A percentile compares a stretch with the other conserved stretches of the same genome.
Evolutionary conservation across 2,797 vertebrate species (phyloP).

Genomic region (Sebastes baramenuke): DNA sequence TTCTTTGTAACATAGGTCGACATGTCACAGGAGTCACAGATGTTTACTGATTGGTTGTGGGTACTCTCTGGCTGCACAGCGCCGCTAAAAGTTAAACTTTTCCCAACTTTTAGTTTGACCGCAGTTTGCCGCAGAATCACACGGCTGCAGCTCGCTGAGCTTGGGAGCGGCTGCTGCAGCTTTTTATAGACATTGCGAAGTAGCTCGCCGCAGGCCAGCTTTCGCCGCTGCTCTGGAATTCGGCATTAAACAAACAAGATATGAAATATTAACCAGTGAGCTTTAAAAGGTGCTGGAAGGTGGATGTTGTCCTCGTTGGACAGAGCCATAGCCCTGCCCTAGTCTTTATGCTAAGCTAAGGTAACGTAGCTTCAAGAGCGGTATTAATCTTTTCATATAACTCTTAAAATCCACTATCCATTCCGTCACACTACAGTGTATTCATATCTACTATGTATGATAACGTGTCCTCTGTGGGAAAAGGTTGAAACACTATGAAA

Average conservation of each 20-base stretch:
- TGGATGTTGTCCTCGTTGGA: not conserved
- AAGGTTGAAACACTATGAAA: conserved; percentile 30
- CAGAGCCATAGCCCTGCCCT: not conserved
- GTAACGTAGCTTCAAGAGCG: not conserved
- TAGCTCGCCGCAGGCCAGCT: too few species aligned
- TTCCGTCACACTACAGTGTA: not conserved
- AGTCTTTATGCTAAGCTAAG: not conserved
- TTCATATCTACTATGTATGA: conserved; percentile 4
- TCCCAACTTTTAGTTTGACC: too few species aligned
- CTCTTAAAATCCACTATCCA: not conserved
- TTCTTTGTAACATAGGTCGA: too few species aligned
- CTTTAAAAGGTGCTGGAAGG: not conserved
- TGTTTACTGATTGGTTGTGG: too few species aligned
- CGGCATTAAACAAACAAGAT: not conserved
- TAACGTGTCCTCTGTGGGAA: not conserved
- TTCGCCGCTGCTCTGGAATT: too few species aligned
- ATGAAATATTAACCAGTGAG: not conserved
- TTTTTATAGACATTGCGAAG: too few species aligned
- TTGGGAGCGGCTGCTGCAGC: too few species aligned
- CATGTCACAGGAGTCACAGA: too few species aligned
- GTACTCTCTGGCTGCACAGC: too few species aligned
- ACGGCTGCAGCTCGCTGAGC: too few species aligned
- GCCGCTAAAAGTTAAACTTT: too few species aligned
- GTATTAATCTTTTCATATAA: not conserved
- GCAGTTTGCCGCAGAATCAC: too few species aligned